Evolutionary conservation across 1,140 invertebrate species (phyloP).

Genomic region (Sipha flava): DNA sequence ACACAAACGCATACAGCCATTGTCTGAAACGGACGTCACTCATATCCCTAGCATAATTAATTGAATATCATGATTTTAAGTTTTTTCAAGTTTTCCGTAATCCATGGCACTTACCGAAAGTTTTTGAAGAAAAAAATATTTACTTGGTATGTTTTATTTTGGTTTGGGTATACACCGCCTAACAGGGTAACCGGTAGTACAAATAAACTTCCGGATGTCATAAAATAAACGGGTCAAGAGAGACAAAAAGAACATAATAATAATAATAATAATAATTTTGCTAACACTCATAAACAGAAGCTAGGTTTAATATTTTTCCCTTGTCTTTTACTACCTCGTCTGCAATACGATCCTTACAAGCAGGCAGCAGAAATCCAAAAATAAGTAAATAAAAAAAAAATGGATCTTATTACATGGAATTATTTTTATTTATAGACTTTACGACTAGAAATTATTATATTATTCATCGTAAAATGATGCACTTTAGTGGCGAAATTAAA

Average conservation of each 20-base stretch:
- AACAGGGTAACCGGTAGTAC: background rate
- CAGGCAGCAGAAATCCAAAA: background rate
- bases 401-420: background rate
- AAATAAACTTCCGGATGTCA: background rate
- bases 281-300: background rate
- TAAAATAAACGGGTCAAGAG: conserved; percentile 14
- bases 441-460: background rate
- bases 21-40: too few species aligned
- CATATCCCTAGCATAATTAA: too few species aligned
- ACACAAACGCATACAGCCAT: too few species aligned
- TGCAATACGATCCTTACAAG: background rate
- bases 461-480: background rate
- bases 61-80: too few species aligned
- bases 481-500: background rate
- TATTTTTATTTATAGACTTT: conserved; percentile 1
- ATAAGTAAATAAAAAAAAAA: background rate
- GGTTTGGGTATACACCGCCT: background rate
- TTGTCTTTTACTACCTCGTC: background rate
- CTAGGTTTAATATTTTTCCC: background rate
- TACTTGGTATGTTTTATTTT: background rate
- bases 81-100: background rate
- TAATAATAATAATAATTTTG: conserved; percentile 9
- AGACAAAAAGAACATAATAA: background rate
- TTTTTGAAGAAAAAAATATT: background rate
- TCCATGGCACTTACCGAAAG: background rate